A percentile compares a stretch with the other conserved stretches of the same genome.
These are phyloP conservation scores for Psammodynastes pulverulentus DNA, from an alignment of 2,113 vertebrate genomes.

Conservation along the genomic window DNA sequence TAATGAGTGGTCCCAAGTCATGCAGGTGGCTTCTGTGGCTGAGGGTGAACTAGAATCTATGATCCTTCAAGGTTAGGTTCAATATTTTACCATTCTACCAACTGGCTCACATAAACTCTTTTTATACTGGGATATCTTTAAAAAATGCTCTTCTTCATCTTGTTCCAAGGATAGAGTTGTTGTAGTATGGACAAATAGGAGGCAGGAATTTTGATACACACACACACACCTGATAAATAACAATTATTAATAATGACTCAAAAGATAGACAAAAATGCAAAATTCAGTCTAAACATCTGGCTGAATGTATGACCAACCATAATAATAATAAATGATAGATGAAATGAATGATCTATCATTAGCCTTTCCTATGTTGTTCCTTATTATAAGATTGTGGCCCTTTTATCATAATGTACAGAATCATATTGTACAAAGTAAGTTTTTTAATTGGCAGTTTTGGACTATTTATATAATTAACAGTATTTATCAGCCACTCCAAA, in stretches of 20 bases:
- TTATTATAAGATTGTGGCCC: neutral
- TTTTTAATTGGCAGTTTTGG: neutral
- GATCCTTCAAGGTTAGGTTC: neutral
- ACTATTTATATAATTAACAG: neutral
- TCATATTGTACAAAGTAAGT: neutral
- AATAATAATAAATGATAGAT: too few relatives aligned
- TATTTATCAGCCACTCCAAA: neutral
- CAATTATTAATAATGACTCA: neutral
- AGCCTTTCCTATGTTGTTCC: neutral
- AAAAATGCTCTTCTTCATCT: neutral
- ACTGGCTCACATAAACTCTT: neutral
- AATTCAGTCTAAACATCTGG: too few relatives aligned
- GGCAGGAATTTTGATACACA: neutral
- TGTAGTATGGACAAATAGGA: neutral
- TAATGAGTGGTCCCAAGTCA: neutral
- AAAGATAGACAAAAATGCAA: too few relatives aligned
- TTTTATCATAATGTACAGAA: neutral
- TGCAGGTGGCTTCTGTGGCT: neutral
- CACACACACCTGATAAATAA: neutral
- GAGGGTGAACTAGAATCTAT: neutral
- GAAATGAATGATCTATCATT: neutral
- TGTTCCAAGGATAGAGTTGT: neutral
- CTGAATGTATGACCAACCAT: too few relatives aligned
- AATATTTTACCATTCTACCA: neutral
- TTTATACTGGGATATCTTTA: neutral